These are phyloP conservation scores for Eulemur albifrons DNA, from an alignment of 2,797 vertebrate species.

Conservation along the genomic window DNA sequence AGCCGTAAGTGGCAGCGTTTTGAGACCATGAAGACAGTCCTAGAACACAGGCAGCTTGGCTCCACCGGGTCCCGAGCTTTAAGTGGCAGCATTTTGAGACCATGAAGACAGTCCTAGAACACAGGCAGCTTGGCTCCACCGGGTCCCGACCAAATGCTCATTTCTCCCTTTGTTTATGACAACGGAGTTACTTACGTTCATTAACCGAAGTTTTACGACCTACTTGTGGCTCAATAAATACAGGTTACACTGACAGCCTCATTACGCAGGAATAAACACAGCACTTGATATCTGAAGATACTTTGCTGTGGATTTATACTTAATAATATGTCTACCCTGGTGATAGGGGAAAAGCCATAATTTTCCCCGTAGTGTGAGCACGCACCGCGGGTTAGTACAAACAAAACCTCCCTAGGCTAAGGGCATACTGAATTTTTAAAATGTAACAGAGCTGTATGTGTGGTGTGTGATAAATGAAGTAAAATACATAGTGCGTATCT, in stretches of 20 bases:
- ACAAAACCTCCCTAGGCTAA: background rate
- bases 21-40: background rate
- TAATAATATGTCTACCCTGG: background rate
- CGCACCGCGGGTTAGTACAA: background rate
- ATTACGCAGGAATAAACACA: conserved; percentile 51
- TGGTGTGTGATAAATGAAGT: background rate
- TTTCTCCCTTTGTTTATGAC: conserved; percentile 30
- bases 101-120: background rate
- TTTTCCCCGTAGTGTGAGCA: background rate
- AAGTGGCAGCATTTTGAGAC: background rate
- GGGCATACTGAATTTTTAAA: background rate
- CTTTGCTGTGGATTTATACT: background rate
- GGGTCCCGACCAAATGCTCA: background rate
- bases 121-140: background rate
- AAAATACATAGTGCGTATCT: no score
- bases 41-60: background rate
- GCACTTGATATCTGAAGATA: conserved; percentile 41
- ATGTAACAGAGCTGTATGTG: background rate
- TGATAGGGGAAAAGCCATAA: background rate
- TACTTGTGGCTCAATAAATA: conserved; percentile 63
- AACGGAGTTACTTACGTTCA: conserved; percentile 8
- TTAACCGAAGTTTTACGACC: conserved; percentile 57
- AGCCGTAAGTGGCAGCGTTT: rapidly evolving
- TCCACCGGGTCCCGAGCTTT: background rate
- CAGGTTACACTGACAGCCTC: conserved; percentile 57